Evolutionary conservation across 2,113 vertebrate species (phyloP).

Genomic region (Microcebus tavaratra): DNA sequence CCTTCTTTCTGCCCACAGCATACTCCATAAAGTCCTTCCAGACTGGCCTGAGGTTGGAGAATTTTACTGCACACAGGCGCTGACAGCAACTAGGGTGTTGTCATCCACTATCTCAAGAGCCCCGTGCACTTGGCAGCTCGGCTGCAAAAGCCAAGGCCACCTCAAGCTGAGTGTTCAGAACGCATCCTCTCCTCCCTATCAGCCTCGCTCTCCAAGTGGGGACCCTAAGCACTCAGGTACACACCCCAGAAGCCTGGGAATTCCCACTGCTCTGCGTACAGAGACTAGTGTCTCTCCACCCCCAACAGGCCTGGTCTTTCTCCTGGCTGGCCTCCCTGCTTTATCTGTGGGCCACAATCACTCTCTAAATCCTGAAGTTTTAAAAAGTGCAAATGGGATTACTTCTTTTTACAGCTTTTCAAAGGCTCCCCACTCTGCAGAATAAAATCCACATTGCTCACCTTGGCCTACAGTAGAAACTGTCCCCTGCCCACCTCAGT

Average conservation of each 20-base stretch:
- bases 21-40: not conserved
- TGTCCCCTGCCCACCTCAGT: not conserved
- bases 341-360: not conserved
- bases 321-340: not conserved
- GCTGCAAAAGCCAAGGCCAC: constrained; percentile 3
- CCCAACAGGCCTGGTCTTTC: not conserved
- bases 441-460: not conserved
- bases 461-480: not conserved
- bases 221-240: not conserved
- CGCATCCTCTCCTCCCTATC: not conserved
- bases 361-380: not conserved
- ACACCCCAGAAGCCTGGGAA: not conserved
- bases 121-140: not conserved
- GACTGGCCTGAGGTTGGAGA: not conserved
- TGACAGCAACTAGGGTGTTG: not conserved
- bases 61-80: not conserved
- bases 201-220: not conserved
- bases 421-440: not conserved
- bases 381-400: not conserved
- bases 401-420: constrained; percentile 21
- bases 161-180: not conserved
- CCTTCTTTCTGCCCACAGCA: not conserved
- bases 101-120: not conserved
- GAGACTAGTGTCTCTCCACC: not conserved
- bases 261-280: not conserved